Percentiles rank a stretch among this genome's conserved stretches.
These are phyloP conservation scores for Rhinoraja longicauda DNA, from an alignment of 2,797 vertebrate genomes.

Conservation along the genomic window DNA sequence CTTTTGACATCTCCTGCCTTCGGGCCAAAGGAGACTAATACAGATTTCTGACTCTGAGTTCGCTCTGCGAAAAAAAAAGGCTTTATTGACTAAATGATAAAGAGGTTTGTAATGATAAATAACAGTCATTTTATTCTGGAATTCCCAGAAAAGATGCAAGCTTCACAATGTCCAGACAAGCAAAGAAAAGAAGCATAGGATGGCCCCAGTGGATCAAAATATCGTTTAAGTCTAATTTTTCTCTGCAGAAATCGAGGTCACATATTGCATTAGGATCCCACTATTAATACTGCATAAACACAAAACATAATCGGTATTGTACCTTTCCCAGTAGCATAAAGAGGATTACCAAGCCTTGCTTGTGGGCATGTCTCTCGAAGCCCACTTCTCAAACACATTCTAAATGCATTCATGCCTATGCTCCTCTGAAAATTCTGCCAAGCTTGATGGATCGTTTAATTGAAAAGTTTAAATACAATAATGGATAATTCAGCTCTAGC, in stretches of 20 bases:
- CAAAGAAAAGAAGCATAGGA: slow-evolving; percentile 67
- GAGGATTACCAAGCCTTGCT: slow-evolving; percentile 63
- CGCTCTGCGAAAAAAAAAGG: slow-evolving; percentile 82
- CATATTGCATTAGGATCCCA: slow-evolving; percentile 72
- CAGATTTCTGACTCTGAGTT: slow-evolving; percentile 99
- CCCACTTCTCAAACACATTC: slow-evolving; percentile 45
- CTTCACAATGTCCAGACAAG: slow-evolving; percentile 79
- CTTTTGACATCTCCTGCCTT: slow-evolving; percentile 98
- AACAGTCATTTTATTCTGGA: slow-evolving; percentile 99
- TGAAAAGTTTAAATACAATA: slow-evolving; percentile 69
- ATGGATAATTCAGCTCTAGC: slow-evolving; percentile 68
- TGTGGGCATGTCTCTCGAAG: slow-evolving; percentile 47
- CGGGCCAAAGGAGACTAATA: slow-evolving; percentile 95
- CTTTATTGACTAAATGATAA: slow-evolving; percentile 99
- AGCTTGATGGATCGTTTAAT: slow-evolving; percentile 74
- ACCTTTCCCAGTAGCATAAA: slow-evolving; percentile 58
- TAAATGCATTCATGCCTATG: slow-evolving; percentile 45
- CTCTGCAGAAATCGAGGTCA: slow-evolving; percentile 68
- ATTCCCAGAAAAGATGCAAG: slow-evolving; percentile 99
- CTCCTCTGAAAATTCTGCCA: slow-evolving; percentile 58
- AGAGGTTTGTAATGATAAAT: slow-evolving; percentile 99
- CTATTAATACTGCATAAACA: slow-evolving; percentile 74
- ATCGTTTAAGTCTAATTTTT: slow-evolving; percentile 84
- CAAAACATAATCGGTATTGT: slow-evolving; percentile 62
- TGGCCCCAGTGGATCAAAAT: slow-evolving; percentile 71